A percentile compares a stretch with the other conserved stretches of the same genome.
Conservation (phyloP, 2,888 invertebrate species). For the Pterostichus madidus region DNA sequence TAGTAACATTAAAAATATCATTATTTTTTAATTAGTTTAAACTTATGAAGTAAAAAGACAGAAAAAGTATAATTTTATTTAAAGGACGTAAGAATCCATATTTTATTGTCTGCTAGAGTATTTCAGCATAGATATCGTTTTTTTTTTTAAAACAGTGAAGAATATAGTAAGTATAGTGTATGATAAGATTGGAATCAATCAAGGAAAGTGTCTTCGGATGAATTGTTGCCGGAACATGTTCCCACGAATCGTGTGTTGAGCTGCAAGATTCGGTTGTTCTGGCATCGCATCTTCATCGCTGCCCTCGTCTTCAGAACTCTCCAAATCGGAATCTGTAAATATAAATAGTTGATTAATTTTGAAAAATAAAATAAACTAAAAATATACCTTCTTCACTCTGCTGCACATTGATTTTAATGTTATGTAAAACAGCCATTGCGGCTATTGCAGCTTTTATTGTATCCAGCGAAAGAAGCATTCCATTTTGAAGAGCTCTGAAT, state of each 20-base stretch:
- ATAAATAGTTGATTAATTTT: neutral
- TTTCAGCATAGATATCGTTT: neutral
- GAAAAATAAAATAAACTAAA: neutral
- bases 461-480: slow-evolving; percentile 26
- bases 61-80: neutral
- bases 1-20: too few species aligned
- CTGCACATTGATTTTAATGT: slow-evolving; percentile 33
- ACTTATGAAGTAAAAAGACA: neutral
- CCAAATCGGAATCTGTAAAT: slow-evolving; percentile 34
- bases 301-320: slow-evolving; percentile 1
- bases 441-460: slow-evolving; percentile 50
- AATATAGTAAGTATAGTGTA: too few species aligned
- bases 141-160: too few species aligned
- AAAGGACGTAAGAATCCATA: neutral
- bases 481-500: slow-evolving; percentile 41
- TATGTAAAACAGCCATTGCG: slow-evolving; percentile 55
- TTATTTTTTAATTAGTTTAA: too few species aligned
- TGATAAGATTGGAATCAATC: neutral
- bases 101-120: neutral
- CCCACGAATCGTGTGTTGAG: neutral
- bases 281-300: neutral
- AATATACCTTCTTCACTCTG: slow-evolving; percentile 4
- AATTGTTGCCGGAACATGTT: slow-evolving; percentile 21
- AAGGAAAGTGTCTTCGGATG: slow-evolving; percentile 10
- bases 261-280: neutral